A percentile compares a stretch with the other conserved stretches of the same genome.
phyloP scores from a whole-genome alignment of 35 echinoderm and acorn worm species.

The Holothuria glaberrima region DNA sequence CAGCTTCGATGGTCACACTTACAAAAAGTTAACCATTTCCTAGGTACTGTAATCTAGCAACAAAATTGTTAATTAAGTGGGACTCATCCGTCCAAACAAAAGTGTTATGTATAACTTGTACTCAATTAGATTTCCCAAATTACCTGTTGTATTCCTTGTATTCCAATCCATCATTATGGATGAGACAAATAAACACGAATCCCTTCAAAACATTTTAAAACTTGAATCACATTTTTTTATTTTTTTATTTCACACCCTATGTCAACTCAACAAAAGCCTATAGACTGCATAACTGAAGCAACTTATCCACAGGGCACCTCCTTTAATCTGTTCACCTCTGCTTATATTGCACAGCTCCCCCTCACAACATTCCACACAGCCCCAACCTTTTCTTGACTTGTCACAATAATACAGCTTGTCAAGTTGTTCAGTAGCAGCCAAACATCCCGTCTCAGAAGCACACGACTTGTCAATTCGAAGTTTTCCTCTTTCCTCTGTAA shows the following conservation, averaged over 20 bases:
- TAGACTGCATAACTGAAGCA: neutral
- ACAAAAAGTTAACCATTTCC: no score
- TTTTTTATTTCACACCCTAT: neutral
- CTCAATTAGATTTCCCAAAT: no score
- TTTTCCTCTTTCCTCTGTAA: conserved; percentile 82
- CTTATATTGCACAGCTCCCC: conserved; percentile 80
- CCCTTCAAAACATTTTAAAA: neutral
- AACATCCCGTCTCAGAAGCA: conserved; percentile 75
- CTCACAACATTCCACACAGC: conserved; percentile 83
- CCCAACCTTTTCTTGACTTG: conserved; percentile 71
- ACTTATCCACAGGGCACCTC: neutral
- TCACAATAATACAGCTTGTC: conserved; percentile 87
- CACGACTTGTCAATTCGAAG: conserved; percentile 87
- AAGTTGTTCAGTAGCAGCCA: conserved; percentile 70
- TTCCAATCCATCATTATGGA: neutral
- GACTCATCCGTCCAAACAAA: no score
- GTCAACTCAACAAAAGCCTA: neutral
- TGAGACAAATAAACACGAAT: neutral
- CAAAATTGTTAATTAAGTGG: no score
- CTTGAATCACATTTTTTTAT: no score
- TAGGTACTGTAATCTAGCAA: no score
- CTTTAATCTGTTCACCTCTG: conserved; percentile 9
- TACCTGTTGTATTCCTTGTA: no score
- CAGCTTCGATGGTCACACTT: no score
- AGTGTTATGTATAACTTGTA: no score